Conservation (phyloP, 2,888 invertebrate species). For the Tribolium freemani region DNA sequence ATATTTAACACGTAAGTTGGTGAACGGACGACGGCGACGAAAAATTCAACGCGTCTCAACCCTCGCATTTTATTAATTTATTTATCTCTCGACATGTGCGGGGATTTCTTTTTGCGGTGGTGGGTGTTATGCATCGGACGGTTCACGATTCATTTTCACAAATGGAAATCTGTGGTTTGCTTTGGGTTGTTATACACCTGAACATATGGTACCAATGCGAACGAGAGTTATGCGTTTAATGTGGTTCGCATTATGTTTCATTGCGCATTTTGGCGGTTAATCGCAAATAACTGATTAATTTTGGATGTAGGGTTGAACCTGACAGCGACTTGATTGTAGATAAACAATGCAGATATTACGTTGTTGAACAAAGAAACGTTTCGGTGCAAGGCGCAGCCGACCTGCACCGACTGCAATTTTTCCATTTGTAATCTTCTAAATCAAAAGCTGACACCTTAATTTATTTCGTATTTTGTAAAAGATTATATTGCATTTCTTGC, state of each 20-base stretch:
- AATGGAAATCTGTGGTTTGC: conserved; percentile 20
- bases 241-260: neutral
- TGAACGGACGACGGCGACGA: neutral
- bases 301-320: neutral
- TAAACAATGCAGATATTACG: neutral
- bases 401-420: too few relatives aligned
- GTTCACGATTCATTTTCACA: conserved; percentile 12
- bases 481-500: too few relatives aligned
- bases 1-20: conserved; percentile 77
- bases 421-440: too few relatives aligned
- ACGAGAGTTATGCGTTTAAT: neutral
- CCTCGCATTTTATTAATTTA: neutral
- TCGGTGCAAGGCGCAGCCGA: too few relatives aligned
- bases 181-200: conserved; percentile 7
- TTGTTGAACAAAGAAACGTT: too few relatives aligned
- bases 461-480: too few relatives aligned
- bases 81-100: neutral
- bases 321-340: neutral
- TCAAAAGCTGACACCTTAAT: too few relatives aligned
- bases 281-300: neutral
- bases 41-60: neutral
- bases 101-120: neutral
- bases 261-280: neutral
- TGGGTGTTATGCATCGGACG: conserved; percentile 1
- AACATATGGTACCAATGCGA: neutral